These are phyloP conservation scores for Heliconius ethilla DNA, from an alignment of 2,888 invertebrate species.

Conservation along the genomic window DNA sequence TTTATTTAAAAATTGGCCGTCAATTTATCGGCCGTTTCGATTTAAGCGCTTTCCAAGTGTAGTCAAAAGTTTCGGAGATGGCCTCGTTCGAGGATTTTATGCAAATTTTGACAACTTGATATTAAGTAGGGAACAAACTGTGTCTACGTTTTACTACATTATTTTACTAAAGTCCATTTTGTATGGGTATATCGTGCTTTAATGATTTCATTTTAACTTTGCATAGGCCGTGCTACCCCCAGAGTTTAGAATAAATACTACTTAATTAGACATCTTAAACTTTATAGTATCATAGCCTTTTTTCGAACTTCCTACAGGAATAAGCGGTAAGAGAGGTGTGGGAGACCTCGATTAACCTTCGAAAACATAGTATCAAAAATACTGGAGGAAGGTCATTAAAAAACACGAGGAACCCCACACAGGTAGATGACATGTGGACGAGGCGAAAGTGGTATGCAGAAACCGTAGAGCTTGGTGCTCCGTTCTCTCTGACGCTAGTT, in stretches of 20 bases:
- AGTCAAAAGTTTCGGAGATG: slow-evolving; percentile 69
- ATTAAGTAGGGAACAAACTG: slow-evolving; percentile 70
- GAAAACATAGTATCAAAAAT: too few relatives aligned
- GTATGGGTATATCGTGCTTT: slow-evolving; percentile 38
- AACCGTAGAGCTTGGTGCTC: too few relatives aligned
- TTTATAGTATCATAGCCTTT: neutral
- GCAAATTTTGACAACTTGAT: slow-evolving; percentile 70
- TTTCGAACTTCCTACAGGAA: neutral
- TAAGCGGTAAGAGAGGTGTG: too few relatives aligned
- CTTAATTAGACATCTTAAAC: slow-evolving; percentile 4
- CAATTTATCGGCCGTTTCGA: slow-evolving; percentile 73
- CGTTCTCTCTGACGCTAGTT: neutral
- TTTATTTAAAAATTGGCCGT: slow-evolving; percentile 58
- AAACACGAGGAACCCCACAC: too few relatives aligned
- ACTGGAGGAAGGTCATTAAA: too few relatives aligned
- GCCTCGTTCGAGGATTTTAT: slow-evolving; percentile 69
- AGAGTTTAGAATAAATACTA: neutral
- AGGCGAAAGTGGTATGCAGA: too few relatives aligned
- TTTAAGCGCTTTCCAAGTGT: slow-evolving; percentile 75
- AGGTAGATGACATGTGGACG: too few relatives aligned
- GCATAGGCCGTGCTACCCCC: neutral
- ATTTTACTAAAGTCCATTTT: slow-evolving; percentile 46
- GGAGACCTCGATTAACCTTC: too few relatives aligned
- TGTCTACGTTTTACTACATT: slow-evolving; percentile 65
- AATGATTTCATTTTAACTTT: slow-evolving; percentile 43